phyloP scores from a whole-genome alignment of 2,113 vertebrate species.

The Copsychus sechellarum region DNA sequence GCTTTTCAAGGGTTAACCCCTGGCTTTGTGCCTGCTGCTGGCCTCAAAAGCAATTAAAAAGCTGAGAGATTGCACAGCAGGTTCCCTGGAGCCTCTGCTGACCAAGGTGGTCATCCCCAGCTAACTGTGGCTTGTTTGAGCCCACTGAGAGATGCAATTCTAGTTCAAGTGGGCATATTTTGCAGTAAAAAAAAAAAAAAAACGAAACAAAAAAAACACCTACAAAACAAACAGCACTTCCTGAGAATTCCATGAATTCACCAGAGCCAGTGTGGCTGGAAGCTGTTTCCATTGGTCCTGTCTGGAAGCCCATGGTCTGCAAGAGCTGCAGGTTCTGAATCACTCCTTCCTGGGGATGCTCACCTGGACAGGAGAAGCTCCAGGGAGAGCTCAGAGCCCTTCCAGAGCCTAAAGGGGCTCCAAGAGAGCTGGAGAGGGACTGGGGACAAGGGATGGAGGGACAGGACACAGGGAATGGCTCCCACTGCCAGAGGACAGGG shows the following conservation, averaged over 20 bases:
- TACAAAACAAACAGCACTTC: neutral
- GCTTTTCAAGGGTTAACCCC: neutral
- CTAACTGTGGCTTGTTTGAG: neutral
- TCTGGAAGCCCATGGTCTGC: neutral
- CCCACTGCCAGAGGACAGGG: neutral
- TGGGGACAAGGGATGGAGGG: neutral
- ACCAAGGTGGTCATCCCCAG: neutral
- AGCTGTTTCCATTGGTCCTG: neutral
- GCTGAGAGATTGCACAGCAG: rapidly evolving
- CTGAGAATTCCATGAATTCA: neutral
- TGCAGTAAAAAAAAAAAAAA: neutral
- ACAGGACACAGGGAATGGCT: neutral
- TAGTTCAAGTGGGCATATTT: rapidly evolving
- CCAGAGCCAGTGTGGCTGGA: neutral
- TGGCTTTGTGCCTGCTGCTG: neutral
- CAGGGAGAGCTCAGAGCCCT: neutral
- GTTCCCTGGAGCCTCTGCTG: rapidly evolving
- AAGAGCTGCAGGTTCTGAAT: neutral
- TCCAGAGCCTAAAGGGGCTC: rapidly evolving
- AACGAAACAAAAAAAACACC: no score
- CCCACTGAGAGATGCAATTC: neutral
- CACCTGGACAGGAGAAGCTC: neutral
- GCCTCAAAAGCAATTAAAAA: neutral
- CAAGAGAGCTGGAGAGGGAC: neutral
- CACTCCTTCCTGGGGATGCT: neutral